These are phyloP conservation scores for Mastomys coucha DNA, from an alignment of 2,113 vertebrate genomes.

Conservation along the genomic window DNA sequence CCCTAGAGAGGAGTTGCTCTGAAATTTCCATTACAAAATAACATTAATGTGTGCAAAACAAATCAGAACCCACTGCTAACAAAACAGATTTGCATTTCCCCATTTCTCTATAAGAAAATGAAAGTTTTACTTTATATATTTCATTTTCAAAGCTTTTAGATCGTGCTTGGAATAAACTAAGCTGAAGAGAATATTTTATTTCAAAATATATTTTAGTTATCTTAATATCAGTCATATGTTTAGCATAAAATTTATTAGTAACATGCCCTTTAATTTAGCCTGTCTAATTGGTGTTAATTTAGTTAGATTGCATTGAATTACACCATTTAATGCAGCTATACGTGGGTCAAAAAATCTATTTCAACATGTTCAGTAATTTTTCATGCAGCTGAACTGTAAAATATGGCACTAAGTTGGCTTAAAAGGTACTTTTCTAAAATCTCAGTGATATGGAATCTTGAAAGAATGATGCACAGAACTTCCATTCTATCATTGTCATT, in stretches of 20 bases:
- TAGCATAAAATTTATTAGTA: constrained; percentile 91
- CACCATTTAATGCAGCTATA: constrained; percentile 89
- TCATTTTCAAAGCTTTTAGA: constrained; percentile 80
- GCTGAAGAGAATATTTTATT: constrained; percentile 87
- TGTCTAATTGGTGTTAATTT: constrained; percentile 91
- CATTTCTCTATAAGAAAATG: constrained; percentile 33
- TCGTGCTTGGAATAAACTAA: constrained; percentile 82
- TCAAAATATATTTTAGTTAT: constrained; percentile 87
- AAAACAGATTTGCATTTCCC: background rate
- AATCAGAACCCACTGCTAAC: background rate
- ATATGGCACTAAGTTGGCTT: constrained; percentile 79
- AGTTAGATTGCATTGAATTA: constrained; percentile 91
- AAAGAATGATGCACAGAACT: constrained; percentile 74
- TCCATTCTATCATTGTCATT: constrained; percentile 80
- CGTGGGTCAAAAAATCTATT: constrained; percentile 89
- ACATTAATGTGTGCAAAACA: background rate
- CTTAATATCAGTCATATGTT: constrained; percentile 89
- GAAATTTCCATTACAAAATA: constrained; percentile 26
- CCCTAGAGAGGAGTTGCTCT: constrained; percentile 19
- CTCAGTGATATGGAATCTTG: constrained; percentile 80
- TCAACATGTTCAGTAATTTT: constrained; percentile 89
- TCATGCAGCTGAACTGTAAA: constrained; percentile 85
- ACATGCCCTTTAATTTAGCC: constrained; percentile 91
- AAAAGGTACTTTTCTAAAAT: constrained; percentile 85
- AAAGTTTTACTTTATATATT: constrained; percentile 68